Evolutionary conservation across 1,140 invertebrate genomes (phyloP).

Genomic region (Drosophila lini): DNA sequence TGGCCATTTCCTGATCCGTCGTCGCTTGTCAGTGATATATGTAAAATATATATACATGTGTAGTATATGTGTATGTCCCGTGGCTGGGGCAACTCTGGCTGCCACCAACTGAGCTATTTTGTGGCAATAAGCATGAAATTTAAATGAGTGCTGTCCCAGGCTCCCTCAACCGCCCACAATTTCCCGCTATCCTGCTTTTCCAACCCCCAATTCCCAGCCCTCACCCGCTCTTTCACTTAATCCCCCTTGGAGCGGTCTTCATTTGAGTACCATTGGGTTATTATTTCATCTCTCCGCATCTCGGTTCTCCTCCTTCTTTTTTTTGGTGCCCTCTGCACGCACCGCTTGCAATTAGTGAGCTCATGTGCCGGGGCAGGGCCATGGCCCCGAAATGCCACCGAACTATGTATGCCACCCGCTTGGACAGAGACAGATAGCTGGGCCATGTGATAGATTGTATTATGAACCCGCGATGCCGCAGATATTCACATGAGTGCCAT

Average conservation of each 20-base stretch:
- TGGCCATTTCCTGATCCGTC: constrained; percentile 61
- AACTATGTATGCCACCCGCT: background rate
- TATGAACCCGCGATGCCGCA: constrained; percentile 8
- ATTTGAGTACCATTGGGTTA: constrained; percentile 57
- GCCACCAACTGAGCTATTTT: constrained; percentile 78
- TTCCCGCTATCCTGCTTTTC: constrained; percentile 11
- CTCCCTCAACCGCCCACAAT: constrained; percentile 11
- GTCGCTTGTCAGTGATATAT: constrained; percentile 76
- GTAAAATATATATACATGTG: constrained; percentile 47
- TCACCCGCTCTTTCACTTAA: constrained; percentile 34
- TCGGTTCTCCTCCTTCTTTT: background rate
- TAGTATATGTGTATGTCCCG: constrained; percentile 25
- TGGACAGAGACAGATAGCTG: constrained; percentile 30
- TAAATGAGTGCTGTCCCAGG: constrained; percentile 69
- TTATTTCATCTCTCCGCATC: constrained; percentile 36
- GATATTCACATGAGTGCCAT: constrained; percentile 7
- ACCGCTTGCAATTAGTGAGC: constrained; percentile 74
- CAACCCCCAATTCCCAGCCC: constrained; percentile 9
- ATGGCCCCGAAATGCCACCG: constrained; percentile 4
- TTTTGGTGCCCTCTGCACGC: constrained; percentile 48
- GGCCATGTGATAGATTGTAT: constrained; percentile 45
- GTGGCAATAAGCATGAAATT: constrained; percentile 83
- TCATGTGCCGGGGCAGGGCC: constrained; percentile 15
- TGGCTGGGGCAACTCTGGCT: constrained; percentile 27
- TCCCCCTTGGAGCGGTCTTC: constrained; percentile 49